Base-by-base conservation (phyloP, 2,888 invertebrate species). In the Scaptodrosophila latifasciaeformis region DNA sequence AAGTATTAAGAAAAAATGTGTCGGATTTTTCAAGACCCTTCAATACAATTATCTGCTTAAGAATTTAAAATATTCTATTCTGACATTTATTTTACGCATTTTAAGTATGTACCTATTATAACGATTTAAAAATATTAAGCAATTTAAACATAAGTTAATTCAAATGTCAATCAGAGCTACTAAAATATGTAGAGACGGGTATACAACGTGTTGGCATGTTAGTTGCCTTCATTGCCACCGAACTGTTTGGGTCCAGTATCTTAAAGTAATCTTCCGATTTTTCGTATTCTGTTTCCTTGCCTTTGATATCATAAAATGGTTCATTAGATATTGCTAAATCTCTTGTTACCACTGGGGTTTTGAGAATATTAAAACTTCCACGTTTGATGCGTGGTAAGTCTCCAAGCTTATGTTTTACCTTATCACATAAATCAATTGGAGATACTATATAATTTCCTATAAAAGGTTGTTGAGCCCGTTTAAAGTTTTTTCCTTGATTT, bases 361-460 rank as follows among this genome's bases (percentile, higher is more conserved):
- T 35, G 35, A n/a, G 7, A 7, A 5, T 7, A 5, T 24, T 24
- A 24, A 5, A 5, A 3, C 7, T 7, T 24, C 4, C 24, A 7
- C 31, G 31, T 27, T 9, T n/a, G n/a, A 3, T 31, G 31, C 31
- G 6, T n/a, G 31, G n/a, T n/a, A 31, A 10, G 9, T n/a, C 3
- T 4, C 2, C 6, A 21, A 39, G 10, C 9, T 48, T 48, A 7
- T 19, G 9, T 18, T 29, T 27, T 1, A 48, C 7, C 9, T 7
- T 49, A 1, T 27, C 18, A 3, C 34, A 13, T 2, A 58, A 45
- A 27, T 35, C 6, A 7, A 6, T 29, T 4, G 58, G 59, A 2
- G 58, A 6, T 17, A 10, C 30, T 3, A 57, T 57, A 3, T 40
- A 34, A 1, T 27, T 52, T 6, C 58, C 29, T n/a, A 56, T 10